Evolutionary conservation across 2,797 vertebrate genomes (phyloP), one percentile per base, ranked within the genome.

Genomic region (Myotis planiceps): DNA sequence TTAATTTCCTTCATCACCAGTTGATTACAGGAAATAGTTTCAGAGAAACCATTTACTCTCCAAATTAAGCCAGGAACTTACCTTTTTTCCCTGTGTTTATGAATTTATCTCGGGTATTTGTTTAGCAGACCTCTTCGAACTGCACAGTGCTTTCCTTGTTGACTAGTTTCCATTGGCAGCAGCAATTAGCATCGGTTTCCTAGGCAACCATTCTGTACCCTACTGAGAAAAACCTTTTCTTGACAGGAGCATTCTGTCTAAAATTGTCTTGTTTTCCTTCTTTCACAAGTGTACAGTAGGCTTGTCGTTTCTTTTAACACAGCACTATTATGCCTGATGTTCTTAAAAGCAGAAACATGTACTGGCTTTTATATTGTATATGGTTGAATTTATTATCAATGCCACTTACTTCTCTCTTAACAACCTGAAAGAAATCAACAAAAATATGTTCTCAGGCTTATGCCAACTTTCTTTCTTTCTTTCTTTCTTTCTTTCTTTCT

Each of bases 261-360:
- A 97, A 98, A 98, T 98, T 92, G 97, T 97, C 98, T 98, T 98
- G 98, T 98, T 98, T 98, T 98, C 97, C 94, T 94, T 65, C 53
- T 97, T 97, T 97, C 87, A 80, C 87, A 75, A 96, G 93, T 87
- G 94, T 96, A 95, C 34, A 71, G 85, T 94, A 96, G 95, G 80
- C 96, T 98, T 97, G 95, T 97, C 97, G 93, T 97, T 96, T 93
- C 97, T 97, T 98, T 96, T 96, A 94, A 97, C 81, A 94, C 66
- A 39, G 60, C 51, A 68, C 95, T 96, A 72, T 88, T 92, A 53
- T 90, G 25, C 82, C 25, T 79, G n/a, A 91, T 97, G 82, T 88
- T 97, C 96, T 96, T 95, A 88, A 98, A 97, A 98, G 47, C 55
- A 32, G 83, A 80, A 93, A 95, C 96, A 97, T 97, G 97, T 96